These are phyloP conservation scores for Saccopteryx bilineata DNA, from an alignment of 2,113 vertebrate genomes.

Conservation along the genomic window DNA sequence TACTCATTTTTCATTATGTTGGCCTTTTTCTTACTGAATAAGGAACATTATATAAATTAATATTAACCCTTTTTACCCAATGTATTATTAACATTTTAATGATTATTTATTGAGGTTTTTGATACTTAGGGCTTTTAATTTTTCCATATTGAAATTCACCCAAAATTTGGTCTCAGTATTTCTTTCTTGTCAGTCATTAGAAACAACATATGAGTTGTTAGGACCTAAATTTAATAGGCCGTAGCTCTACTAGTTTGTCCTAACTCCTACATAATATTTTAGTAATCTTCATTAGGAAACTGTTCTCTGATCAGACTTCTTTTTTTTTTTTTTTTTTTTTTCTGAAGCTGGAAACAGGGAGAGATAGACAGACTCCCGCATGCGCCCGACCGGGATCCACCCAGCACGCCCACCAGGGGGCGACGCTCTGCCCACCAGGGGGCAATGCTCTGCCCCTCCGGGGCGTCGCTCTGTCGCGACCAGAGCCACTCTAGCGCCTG, in stretches of 20 bases:
- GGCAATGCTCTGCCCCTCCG: no score
- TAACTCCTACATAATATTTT: neutral
- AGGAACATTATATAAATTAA: neutral
- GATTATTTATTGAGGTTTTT: neutral
- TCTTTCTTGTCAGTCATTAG: neutral
- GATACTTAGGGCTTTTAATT: neutral
- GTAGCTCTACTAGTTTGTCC: neutral
- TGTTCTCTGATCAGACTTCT: neutral
- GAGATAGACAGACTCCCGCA: no score
- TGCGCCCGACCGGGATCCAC: no score
- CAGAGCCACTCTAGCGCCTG: no score
- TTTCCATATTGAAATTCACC: slow-evolving; percentile 9
- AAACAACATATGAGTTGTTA: neutral
- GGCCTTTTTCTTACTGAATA: neutral
- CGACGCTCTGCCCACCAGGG: no score
- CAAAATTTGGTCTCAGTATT: slow-evolving; percentile 8
- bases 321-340: neutral
- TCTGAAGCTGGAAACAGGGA: no score
- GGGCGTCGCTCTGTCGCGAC: no score
- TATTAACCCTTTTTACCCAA: neutral
- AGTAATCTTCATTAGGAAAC: slow-evolving; percentile 21
- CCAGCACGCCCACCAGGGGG: no score
- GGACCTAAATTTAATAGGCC: neutral
- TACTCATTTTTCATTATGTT: neutral
- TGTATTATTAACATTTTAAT: slow-evolving; percentile 18